Evolutionary conservation across 2,888 invertebrate species (phyloP).

Genomic region (Leptinotarsa rubiginosa): DNA sequence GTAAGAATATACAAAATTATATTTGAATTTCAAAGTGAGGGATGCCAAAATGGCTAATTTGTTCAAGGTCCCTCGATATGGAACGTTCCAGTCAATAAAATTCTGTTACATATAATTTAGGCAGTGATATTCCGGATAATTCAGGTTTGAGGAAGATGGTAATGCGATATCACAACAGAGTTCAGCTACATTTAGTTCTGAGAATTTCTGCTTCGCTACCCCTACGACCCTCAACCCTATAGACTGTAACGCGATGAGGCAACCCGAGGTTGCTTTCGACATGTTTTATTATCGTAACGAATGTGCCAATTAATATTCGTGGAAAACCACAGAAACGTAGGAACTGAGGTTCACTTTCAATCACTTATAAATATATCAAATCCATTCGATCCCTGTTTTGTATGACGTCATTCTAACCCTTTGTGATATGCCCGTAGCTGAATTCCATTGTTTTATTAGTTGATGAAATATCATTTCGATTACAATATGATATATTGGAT

Average conservation of each 20-base stretch:
- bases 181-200: too few relatives aligned
- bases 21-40: too few relatives aligned
- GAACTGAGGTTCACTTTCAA: conserved; percentile 12
- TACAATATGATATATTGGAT: not conserved
- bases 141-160: too few relatives aligned
- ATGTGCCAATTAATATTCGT: conserved; percentile 18
- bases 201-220: not conserved
- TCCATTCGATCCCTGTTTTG: conserved; percentile 1
- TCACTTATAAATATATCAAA: conserved; percentile 7
- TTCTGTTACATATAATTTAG: too few relatives aligned
- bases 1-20: too few relatives aligned
- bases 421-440: not conserved
- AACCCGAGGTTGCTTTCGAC: not conserved
- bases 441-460: not conserved
- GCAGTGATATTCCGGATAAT: too few relatives aligned
- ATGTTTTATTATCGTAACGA: conserved; percentile 8
- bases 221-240: not conserved
- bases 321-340: conserved; percentile 8
- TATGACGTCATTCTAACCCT: not conserved
- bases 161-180: too few relatives aligned
- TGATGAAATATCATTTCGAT: not conserved
- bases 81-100: too few relatives aligned
- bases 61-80: too few relatives aligned
- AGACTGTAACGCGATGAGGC: not conserved
- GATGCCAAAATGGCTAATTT: too few relatives aligned